Percentiles rank a stretch among this genome's conserved stretches.
Evolutionary conservation across 30 jellyfish, hydroid and myxozoan species (phyloP).

Genomic region (Aurelia sp.): DNA sequence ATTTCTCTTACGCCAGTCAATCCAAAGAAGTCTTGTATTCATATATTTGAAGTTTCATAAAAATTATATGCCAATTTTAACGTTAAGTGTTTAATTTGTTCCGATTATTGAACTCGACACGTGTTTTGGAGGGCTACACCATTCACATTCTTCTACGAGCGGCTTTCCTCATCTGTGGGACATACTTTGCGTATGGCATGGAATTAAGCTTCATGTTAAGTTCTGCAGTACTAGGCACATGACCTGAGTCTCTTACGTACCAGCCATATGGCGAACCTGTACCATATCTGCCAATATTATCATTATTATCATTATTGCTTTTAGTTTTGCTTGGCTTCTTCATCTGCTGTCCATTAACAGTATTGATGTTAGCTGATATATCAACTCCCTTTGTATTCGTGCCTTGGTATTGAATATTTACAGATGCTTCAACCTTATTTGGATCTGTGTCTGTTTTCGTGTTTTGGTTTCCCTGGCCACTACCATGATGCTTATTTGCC

Average conservation of each 20-base stretch:
- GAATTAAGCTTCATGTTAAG: constrained; percentile 49
- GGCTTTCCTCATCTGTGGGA: constrained; percentile 23
- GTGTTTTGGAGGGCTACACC: too few relatives aligned
- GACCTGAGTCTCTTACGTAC: constrained; percentile 1
- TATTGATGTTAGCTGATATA: constrained; percentile 26
- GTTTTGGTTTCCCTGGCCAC: neutral
- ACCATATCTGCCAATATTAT: neutral
- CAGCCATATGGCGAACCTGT: constrained; percentile 30
- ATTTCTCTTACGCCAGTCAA: too few relatives aligned
- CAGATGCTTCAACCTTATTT: constrained; percentile 32
- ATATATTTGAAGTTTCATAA: too few relatives aligned
- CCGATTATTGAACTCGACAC: too few relatives aligned
- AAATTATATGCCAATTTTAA: too few relatives aligned
- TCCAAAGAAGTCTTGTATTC: too few relatives aligned
- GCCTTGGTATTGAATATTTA: constrained; percentile 30
- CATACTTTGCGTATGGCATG: constrained; percentile 61
- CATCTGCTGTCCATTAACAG: neutral
- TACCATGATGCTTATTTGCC: neutral
- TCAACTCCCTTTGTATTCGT: constrained; percentile 17
- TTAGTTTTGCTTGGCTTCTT: neutral
- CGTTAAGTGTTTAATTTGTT: too few relatives aligned
- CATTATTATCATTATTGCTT: neutral
- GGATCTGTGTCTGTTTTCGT: constrained; percentile 5
- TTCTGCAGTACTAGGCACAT: constrained; percentile 53
- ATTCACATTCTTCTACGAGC: too few relatives aligned